Conservation (phyloP, 2,888 invertebrate genomes). For the Tetragonula carbonaria region DNA sequence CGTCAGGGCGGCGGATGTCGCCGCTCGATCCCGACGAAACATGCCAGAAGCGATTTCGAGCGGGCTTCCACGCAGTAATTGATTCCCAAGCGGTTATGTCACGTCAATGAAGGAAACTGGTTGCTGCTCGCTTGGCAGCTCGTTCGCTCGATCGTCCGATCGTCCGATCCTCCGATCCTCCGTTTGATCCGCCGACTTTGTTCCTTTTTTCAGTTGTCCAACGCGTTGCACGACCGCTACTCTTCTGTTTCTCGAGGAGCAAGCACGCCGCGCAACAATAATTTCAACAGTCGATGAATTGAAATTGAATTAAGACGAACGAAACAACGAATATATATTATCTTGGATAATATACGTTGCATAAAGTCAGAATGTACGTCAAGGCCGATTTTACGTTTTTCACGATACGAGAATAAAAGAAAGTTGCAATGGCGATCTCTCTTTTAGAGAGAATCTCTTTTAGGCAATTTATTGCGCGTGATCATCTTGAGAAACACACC, state of each 20-base stretch:
- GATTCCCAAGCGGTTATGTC: slow-evolving; percentile 68
- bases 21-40: slow-evolving; percentile 63
- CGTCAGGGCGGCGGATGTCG: slow-evolving; percentile 64
- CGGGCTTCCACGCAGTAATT: slow-evolving; percentile 62
- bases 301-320: not conserved
- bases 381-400: not conserved
- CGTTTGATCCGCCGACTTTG: slow-evolving; percentile 45
- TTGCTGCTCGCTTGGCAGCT: slow-evolving; percentile 23
- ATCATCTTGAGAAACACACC: not conserved
- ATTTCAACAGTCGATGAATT: not conserved
- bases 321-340: not conserved
- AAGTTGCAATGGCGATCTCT: not conserved
- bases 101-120: slow-evolving; percentile 56
- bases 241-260: not conserved
- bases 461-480: not conserved
- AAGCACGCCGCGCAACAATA: not conserved
- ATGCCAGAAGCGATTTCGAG: slow-evolving; percentile 68
- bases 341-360: not conserved
- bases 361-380: not conserved
- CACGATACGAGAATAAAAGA: not conserved
- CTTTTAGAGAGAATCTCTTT: not conserved
- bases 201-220: slow-evolving; percentile 7
- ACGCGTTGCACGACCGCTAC: slow-evolving; percentile 27
- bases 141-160: slow-evolving; percentile 28
- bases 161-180: slow-evolving; percentile 26